Evolutionary conservation across 2,113 vertebrate genomes (phyloP).

Genomic region (Tretioscincus oriximinensis): DNA sequence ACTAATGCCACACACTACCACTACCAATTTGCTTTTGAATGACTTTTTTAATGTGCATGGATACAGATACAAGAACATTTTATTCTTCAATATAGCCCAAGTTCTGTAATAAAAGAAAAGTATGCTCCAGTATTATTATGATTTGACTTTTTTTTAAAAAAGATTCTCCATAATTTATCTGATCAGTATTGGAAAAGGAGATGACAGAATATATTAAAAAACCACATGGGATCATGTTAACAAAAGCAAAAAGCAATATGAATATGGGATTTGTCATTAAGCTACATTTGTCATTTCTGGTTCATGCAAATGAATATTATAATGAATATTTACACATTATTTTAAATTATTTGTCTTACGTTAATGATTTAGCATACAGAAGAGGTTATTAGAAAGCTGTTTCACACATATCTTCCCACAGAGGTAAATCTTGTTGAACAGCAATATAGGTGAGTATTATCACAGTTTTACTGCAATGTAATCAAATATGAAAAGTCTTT

Average conservation of each 20-base stretch:
- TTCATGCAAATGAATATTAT: not conserved
- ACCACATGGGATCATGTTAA: not conserved
- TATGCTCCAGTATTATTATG: too few species aligned
- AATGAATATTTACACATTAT: not conserved
- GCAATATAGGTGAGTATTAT: not conserved
- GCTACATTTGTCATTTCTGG: not conserved
- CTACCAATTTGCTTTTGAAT: not conserved
- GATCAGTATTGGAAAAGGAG: not conserved
- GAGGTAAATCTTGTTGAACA: too few species aligned
- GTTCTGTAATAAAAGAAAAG: not conserved
- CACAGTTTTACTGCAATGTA: not conserved
- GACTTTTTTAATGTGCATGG: not conserved
- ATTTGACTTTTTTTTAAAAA: not conserved
- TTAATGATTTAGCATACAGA: not conserved
- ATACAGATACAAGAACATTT: not conserved
- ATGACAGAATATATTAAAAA: not conserved
- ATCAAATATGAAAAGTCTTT: not conserved
- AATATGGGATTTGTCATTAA: not conserved
- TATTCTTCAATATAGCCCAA: not conserved
- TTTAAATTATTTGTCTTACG: not conserved
- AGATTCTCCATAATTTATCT: not conserved
- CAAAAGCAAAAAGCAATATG: not conserved
- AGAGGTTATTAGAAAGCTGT: too few species aligned
- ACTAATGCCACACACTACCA: too few species aligned
- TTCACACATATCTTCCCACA: too few species aligned